Base-by-base conservation (phyloP, 2,888 invertebrate species). In the Nasonovia ribisnigri region DNA sequence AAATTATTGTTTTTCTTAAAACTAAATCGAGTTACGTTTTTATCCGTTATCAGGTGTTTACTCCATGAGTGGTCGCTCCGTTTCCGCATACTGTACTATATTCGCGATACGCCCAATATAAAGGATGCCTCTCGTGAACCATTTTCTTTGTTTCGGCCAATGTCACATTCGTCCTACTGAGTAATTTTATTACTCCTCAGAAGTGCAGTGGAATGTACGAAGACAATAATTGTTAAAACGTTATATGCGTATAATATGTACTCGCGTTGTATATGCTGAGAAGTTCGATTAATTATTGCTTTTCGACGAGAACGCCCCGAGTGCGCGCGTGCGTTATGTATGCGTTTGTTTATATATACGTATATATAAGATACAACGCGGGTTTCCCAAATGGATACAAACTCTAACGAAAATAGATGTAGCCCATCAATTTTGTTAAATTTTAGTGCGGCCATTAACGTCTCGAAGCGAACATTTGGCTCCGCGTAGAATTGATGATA, bases 361-460 rank as follows among this genome's bases (percentile, higher is more conserved):
- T 29, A n/a, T 87, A 87, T 51, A n/a, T 29, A 42, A 92, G 67
- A 92, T 54, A 92, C 29, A 48, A 48, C 48, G 91, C 57, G 67
- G 57, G 67, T 87, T 60, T 77, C 88, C 88, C 51, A 77, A 92
- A 92, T 88, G 92, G 92, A 92, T 77, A 92, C 51, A 42, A 77
- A 88, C 92, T 77, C 92, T 92, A 92, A 92, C 88, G 88, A 88
- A 77, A 92, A 92, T 92, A 88, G 88, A 92, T 92, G 88, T 92
- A 11, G 88, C 77, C 92, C 92, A 92, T 92, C 92, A 88, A 88
- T 92, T 92, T 51, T 92, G 77, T 92, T 92, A 92, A 92, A 92
- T 92, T 92, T 92, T 92, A 88, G 88, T 88, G 88, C 51, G 88
- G 88, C 88, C 92, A 92, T 92, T 92, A 88, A 88, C 51, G 92